Conservation (phyloP, 2,888 invertebrate genomes). For the Melanostoma mellinum region DNA sequence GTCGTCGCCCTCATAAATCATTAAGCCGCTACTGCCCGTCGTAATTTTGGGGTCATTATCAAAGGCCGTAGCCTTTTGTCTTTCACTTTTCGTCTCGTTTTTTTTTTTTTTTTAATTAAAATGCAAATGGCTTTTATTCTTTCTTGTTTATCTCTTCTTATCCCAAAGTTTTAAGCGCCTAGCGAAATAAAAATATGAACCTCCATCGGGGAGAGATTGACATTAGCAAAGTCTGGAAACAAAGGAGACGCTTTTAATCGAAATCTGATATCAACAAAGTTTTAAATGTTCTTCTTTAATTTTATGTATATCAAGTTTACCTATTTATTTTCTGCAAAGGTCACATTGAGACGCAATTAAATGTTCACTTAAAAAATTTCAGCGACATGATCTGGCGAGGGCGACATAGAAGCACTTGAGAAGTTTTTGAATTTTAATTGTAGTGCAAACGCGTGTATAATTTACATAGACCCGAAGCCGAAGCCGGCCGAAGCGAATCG, state of each 20-base stretch:
- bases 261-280: constrained; percentile 9
- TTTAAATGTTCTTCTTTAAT: constrained; percentile 1
- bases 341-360: no score
- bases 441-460: no score
- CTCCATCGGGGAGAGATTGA: neutral
- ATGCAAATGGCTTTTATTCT: constrained; percentile 56
- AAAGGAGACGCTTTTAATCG: constrained; percentile 10
- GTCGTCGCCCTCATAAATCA: constrained; percentile 52
- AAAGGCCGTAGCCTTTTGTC: constrained; percentile 32
- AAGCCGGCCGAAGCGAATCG: no score
- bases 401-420: no score
- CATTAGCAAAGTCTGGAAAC: neutral
- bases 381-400: no score
- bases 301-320: neutral
- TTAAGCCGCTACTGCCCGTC: constrained; percentile 45
- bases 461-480: no score
- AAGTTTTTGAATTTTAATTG: no score
- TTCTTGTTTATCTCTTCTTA: constrained; percentile 21
- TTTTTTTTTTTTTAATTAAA: constrained; percentile 54
- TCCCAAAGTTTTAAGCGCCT: neutral
- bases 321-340: no score
- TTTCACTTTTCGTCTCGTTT: constrained; percentile 27
- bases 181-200: neutral
- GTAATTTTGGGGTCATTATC: constrained; percentile 47
- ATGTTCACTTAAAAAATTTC: no score